phyloP scores from a whole-genome alignment of 2,888 invertebrate genomes.

The Tenodera sinensis region DNA sequence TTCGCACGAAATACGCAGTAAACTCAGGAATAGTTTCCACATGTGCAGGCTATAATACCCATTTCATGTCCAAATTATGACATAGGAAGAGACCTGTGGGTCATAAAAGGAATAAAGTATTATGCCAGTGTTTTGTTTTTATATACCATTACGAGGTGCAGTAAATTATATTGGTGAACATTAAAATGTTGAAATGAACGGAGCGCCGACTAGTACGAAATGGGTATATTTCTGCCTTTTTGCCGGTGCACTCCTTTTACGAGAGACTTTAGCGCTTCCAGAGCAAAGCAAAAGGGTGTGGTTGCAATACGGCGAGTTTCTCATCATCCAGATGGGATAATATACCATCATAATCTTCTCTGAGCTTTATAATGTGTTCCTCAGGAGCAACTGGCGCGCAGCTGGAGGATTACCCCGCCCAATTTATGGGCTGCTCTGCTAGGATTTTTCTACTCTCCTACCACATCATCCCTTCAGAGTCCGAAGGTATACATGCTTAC shows the following conservation, averaged over 20 bases:
- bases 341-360: conserved; percentile 24
- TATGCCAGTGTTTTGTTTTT: neutral
- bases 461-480: neutral
- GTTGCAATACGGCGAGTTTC: neutral
- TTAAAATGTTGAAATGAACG: neutral
- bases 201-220: neutral
- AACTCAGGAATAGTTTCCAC: neutral
- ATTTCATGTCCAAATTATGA: neutral
- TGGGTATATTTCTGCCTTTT: neutral
- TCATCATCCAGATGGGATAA: conserved; percentile 24
- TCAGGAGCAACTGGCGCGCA: neutral
- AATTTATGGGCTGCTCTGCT: conserved; percentile 20
- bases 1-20: neutral
- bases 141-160: neutral
- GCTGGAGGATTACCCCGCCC: conserved; percentile 14
- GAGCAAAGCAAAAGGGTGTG: neutral
- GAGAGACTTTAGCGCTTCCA: neutral
- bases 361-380: conserved; percentile 23
- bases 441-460: neutral
- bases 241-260: neutral
- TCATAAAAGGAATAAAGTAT: too few species aligned
- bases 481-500: neutral
- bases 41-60: neutral
- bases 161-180: neutral
- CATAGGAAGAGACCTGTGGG: neutral